A percentile compares a stretch with the other conserved stretches of the same genome.
These are phyloP conservation scores for Macaca mulatta DNA, from an alignment of 2,113 vertebrate species.

Conservation along the genomic window DNA sequence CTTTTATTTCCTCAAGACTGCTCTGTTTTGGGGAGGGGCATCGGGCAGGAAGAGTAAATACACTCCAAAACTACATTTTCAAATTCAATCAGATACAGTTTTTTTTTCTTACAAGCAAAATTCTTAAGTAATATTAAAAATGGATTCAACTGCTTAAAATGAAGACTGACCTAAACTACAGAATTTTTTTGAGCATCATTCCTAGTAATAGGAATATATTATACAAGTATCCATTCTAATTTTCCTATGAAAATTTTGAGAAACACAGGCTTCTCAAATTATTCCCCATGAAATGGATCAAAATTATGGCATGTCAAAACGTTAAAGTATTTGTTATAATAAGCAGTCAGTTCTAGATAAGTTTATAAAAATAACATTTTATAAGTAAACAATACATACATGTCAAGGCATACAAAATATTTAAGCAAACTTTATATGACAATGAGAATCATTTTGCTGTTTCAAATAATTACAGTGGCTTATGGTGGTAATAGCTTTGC, in stretches of 20 bases:
- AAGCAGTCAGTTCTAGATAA: neutral
- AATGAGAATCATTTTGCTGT: neutral
- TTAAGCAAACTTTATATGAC: slow-evolving; percentile 15
- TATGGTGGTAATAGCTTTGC: neutral
- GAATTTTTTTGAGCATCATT: neutral
- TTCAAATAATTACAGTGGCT: neutral
- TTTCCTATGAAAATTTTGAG: neutral
- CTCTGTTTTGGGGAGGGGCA: neutral
- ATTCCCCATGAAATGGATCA: neutral
- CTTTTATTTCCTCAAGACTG: neutral
- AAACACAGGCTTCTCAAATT: neutral
- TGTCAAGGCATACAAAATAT: neutral
- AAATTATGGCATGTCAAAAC: slow-evolving; percentile 19
- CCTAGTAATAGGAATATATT: neutral
- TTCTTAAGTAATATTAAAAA: neutral
- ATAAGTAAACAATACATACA: neutral
- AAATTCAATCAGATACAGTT: neutral
- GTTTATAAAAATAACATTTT: slow-evolving; percentile 39
- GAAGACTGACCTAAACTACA: neutral
- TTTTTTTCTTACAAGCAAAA: neutral
- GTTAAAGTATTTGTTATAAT: neutral
- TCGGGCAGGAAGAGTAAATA: neutral
- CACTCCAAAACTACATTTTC: neutral
- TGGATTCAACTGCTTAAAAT: neutral
- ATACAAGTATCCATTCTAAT: neutral